Evolutionary conservation across 2,888 invertebrate genomes (phyloP), one percentile per base, ranked within the genome.

Genomic region (Patella pellucida): DNA sequence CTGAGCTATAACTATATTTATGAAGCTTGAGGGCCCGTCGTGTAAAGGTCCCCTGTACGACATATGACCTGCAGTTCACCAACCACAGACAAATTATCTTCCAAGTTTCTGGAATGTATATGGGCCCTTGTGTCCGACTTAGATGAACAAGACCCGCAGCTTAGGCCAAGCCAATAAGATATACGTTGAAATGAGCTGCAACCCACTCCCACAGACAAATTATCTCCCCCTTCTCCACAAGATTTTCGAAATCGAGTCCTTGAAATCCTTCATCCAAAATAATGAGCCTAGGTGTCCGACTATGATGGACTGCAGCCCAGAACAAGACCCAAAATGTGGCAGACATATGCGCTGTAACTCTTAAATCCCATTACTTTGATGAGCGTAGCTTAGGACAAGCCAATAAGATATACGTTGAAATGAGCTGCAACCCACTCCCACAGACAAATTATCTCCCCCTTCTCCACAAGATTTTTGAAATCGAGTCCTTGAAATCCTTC

Each of bases 1-100:
- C 56, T 56, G 56, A 56, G 56, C 56, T 56, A 56, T 56, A 56
- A 56, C 56, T 56, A 56, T 56, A 56, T 56, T 56, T 56, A 56
- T 7, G 19, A 56, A 56, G 56, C 11, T 56, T 19, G 56, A 56
- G 56, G 56, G 19, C 56, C 56, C 56, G 56, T 56, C 56, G 56
- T 56, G 56, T 56, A 56, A 56, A 56, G 56, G 56, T 56, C 56
- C 16, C 56, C n/a, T 56, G 56, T 56, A 15, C 56, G 56, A 56
- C 56, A 56, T 56, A 56, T 56, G 56, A 56, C 56, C 56, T 54
- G 54, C 54, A 54, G 54, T 54, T 54, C 54, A 54, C 54, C 54
- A 9, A 54, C 54, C 54, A 54, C 56, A 56, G 56, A 56, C 56
- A 56, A 56, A 56, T 56, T 56, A 56, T 56, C 11, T 56, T 56